Conservation (phyloP, 2,113 vertebrate genomes). For the Brienomyrus brachyistius region DNA sequence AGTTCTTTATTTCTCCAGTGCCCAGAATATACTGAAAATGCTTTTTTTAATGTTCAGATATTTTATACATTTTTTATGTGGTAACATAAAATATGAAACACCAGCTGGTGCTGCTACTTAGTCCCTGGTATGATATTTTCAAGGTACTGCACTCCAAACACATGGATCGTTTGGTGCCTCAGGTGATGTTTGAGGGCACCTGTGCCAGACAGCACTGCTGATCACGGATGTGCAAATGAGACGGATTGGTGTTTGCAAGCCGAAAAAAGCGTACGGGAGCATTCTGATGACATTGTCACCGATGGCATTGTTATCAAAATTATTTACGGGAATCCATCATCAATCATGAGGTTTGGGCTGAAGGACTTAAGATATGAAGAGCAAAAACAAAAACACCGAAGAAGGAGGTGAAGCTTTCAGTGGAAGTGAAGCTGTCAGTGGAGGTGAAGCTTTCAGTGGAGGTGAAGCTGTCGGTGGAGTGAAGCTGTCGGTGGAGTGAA, state of each 20-base stretch:
- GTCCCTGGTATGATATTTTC: background rate
- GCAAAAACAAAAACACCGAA: background rate
- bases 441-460: too few species aligned
- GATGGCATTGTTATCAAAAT: background rate
- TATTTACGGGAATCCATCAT: background rate
- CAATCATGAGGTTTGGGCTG: background rate
- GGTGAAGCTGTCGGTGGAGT: too few species aligned
- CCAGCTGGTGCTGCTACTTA: background rate
- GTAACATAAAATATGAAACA: background rate
- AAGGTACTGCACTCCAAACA: background rate
- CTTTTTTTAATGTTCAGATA: background rate
- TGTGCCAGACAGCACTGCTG: background rate
- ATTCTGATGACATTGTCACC: background rate
- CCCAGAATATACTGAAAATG: background rate
- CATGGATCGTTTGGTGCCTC: background rate
- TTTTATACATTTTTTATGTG: background rate
- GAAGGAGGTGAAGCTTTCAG: background rate
- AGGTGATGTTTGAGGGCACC: background rate
- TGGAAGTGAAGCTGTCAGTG: background rate
- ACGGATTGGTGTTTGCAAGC: background rate
- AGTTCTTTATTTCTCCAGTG: background rate
- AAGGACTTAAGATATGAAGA: background rate
- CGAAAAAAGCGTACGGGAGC: background rate
- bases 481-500: too few species aligned
- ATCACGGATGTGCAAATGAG: background rate